Evolutionary conservation across 2,888 invertebrate species (phyloP).

Genomic region (Aphodius sticticus): DNA sequence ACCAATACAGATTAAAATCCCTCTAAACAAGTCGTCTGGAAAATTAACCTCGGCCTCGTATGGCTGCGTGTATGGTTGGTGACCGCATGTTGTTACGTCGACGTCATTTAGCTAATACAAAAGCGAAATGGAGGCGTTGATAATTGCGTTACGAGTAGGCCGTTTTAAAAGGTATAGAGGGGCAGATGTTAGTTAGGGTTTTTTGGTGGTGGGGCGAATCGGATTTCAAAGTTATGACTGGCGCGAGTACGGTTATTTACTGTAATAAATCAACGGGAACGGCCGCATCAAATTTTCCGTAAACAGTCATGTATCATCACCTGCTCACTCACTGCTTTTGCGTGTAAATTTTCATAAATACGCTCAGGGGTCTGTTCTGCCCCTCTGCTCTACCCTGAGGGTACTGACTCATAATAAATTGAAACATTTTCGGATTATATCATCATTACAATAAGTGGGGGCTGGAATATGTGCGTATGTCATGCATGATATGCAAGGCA

Average conservation of each 20-base stretch:
- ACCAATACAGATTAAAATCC: conserved; percentile 25
- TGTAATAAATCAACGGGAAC: not conserved
- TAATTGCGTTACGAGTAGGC: not conserved
- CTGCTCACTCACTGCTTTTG: conserved; percentile 4
- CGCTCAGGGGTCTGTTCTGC: not conserved
- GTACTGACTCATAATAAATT: not conserved
- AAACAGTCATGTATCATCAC: not conserved
- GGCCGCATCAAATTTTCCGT: not conserved
- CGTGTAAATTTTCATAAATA: not conserved
- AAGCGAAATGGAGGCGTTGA: not conserved
- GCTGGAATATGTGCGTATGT: not conserved
- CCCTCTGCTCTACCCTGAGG: not conserved
- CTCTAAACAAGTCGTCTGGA: conserved; percentile 23
- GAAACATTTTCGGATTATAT: not conserved
- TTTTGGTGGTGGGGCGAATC: not conserved
- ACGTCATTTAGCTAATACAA: not conserved
- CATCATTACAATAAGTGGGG: not conserved
- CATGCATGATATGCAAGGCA: not conserved
- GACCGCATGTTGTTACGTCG: not conserved
- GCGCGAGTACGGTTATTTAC: not conserved
- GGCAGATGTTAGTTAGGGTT: not conserved
- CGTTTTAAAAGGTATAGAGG: not conserved
- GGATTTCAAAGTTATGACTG: not conserved
- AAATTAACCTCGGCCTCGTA: conserved; percentile 22
- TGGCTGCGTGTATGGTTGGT: not conserved